Evolutionary conservation across 2,888 invertebrate genomes (phyloP).

Genomic region (Xanthia togata): DNA sequence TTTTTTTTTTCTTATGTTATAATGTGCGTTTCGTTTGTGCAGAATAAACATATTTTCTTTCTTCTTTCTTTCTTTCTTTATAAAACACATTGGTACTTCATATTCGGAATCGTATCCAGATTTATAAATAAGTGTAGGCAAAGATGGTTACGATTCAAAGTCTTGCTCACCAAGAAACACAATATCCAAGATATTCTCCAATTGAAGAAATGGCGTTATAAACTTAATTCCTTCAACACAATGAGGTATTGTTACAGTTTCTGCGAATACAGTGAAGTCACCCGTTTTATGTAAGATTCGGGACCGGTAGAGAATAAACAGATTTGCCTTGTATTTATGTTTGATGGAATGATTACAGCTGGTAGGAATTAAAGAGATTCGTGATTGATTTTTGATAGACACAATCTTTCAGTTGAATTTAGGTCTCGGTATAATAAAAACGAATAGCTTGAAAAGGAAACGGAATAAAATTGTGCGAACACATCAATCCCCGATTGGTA

Average conservation of each 20-base stretch:
- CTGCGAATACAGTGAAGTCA: constrained; percentile 54
- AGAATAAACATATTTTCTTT: too few species aligned
- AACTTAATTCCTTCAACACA: constrained; percentile 48
- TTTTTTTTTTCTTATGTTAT: too few species aligned
- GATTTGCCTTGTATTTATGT: constrained; percentile 24
- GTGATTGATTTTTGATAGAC: not conserved
- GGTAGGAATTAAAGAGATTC: not conserved
- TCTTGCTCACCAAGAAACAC: constrained; percentile 25
- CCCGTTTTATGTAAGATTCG: constrained; percentile 39
- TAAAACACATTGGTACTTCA: not conserved
- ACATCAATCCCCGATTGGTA: too few species aligned
- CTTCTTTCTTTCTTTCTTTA: too few species aligned
- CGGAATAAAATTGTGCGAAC: not conserved
- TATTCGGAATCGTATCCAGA: not conserved
- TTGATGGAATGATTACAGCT: constrained; percentile 5
- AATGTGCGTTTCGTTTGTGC: too few species aligned
- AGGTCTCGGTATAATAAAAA: not conserved
- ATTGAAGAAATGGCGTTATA: constrained; percentile 47
- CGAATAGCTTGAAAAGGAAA: not conserved
- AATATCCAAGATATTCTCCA: constrained; percentile 41
- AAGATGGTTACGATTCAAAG: not conserved
- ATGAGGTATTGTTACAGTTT: constrained; percentile 52
- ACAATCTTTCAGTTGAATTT: not conserved
- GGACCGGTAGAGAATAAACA: constrained; percentile 36
- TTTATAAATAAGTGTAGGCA: not conserved